These are phyloP conservation scores for Genyomyrus donnyi DNA, from an alignment of 2,113 vertebrate genomes.

Conservation along the genomic window DNA sequence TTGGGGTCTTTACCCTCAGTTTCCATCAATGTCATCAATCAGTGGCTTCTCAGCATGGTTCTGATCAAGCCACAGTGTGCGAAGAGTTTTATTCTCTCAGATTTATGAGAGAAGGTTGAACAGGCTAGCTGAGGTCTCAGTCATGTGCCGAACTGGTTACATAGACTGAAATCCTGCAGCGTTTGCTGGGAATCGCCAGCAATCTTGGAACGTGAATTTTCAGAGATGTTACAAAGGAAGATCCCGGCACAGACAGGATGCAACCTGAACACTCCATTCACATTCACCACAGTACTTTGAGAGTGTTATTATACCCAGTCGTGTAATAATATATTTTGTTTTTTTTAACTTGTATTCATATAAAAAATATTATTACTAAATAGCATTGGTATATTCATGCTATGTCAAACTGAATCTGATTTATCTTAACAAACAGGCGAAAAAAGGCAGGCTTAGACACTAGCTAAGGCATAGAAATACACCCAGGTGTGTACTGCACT, in stretches of 20 bases:
- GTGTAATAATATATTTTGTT: background rate
- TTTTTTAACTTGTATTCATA: background rate
- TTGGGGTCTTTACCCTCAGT: background rate
- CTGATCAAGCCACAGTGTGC: background rate
- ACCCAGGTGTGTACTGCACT: slow-evolving; percentile 49
- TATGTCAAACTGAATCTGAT: background rate
- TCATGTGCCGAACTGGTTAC: background rate
- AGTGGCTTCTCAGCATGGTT: background rate
- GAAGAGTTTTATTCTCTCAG: background rate
- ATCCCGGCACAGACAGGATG: background rate
- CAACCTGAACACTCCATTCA: background rate
- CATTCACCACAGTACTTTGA: background rate
- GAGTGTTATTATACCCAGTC: background rate
- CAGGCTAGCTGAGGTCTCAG: background rate
- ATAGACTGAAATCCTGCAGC: background rate
- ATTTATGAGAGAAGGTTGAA: background rate
- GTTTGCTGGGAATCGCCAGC: background rate
- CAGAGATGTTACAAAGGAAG: background rate
- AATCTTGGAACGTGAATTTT: background rate
- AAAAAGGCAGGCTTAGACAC: background rate
- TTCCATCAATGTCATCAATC: background rate
- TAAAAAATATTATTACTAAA: background rate
- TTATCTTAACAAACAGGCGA: background rate
- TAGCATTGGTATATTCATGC: background rate
- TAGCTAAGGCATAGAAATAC: background rate